These are phyloP conservation scores for Elgaria multicarinata DNA, from an alignment of 2,113 vertebrate genomes.

Conservation along the genomic window DNA sequence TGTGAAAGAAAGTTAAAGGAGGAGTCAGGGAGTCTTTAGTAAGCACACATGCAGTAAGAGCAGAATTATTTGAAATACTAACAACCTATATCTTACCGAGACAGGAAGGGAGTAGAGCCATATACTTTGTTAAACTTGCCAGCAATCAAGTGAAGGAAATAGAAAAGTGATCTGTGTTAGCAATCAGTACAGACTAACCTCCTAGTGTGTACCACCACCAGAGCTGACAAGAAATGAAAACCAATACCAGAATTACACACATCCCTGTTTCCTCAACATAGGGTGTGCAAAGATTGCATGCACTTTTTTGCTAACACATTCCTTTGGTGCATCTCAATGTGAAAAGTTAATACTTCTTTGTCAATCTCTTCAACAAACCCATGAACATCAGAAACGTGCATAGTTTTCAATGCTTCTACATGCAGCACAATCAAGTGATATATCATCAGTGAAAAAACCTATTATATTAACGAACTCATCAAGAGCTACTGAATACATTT, in stretches of 20 bases:
- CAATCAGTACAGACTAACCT: slow-evolving; percentile 78
- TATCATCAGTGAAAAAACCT: slow-evolving; percentile 24
- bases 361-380: slow-evolving; percentile 3
- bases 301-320: slow-evolving; percentile 57
- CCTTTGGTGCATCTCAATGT: slow-evolving; percentile 48
- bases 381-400: slow-evolving; percentile 37
- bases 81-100: slow-evolving; percentile 87
- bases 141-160: slow-evolving; percentile 90
- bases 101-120: slow-evolving; percentile 92
- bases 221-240: slow-evolving; percentile 73
- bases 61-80: slow-evolving; percentile 55
- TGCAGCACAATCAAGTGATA: slow-evolving; percentile 59
- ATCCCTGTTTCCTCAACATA: slow-evolving; percentile 49
- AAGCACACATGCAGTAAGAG: slow-evolving; percentile 71
- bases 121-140: slow-evolving; percentile 92
- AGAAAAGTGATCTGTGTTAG: slow-evolving; percentile 91
- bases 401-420: slow-evolving; percentile 36
- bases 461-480: neutral
- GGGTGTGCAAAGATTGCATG: slow-evolving; percentile 60
- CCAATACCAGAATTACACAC: slow-evolving; percentile 71
- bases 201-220: slow-evolving; percentile 80
- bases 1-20: slow-evolving; percentile 42
- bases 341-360: slow-evolving; percentile 25
- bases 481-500: slow-evolving; percentile 13
- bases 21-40: slow-evolving; percentile 48